Evolutionary conservation across 1,140 invertebrate species (phyloP).

Genomic region (Temnothorax longispinosus): DNA sequence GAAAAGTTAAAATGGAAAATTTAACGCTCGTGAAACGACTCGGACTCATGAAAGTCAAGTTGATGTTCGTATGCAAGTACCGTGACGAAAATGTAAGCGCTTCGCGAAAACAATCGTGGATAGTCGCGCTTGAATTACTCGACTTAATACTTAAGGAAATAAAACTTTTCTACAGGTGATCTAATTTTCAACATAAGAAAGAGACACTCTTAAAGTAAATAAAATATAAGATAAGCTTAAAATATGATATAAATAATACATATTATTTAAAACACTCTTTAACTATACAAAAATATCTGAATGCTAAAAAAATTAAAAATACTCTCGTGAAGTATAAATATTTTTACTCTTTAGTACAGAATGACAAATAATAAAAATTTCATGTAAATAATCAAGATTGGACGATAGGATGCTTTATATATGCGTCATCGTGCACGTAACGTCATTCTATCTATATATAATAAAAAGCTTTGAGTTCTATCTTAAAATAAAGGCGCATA

Average conservation of each 20-base stretch:
- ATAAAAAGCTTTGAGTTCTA: not conserved
- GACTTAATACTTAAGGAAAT: conserved; percentile 23
- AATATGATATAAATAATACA: not conserved
- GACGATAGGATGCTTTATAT: conserved; percentile 1
- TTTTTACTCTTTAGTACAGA: not conserved
- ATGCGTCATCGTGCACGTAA: not conserved
- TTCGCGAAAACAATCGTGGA: conserved; percentile 10
- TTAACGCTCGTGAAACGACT: conserved; percentile 62
- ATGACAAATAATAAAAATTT: not conserved
- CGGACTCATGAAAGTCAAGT: conserved; percentile 69
- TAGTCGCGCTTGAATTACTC: conserved; percentile 32
- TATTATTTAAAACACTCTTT: not conserved
- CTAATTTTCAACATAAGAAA: not conserved
- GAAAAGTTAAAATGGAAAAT: conserved; percentile 66
- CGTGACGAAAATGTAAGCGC: conserved; percentile 34
- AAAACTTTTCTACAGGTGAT: not conserved
- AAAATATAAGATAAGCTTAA: not conserved
- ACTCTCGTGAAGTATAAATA: not conserved
- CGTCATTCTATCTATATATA: not conserved
- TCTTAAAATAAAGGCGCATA: not conserved
- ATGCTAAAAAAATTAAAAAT: not conserved
- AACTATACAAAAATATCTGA: not conserved
- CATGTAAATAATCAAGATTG: not conserved
- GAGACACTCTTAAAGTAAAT: not conserved
- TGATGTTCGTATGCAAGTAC: conserved; percentile 55